These are phyloP conservation scores for Ibidorhyncha struthersii DNA, from an alignment of 2,113 vertebrate species.

Conservation along the genomic window DNA sequence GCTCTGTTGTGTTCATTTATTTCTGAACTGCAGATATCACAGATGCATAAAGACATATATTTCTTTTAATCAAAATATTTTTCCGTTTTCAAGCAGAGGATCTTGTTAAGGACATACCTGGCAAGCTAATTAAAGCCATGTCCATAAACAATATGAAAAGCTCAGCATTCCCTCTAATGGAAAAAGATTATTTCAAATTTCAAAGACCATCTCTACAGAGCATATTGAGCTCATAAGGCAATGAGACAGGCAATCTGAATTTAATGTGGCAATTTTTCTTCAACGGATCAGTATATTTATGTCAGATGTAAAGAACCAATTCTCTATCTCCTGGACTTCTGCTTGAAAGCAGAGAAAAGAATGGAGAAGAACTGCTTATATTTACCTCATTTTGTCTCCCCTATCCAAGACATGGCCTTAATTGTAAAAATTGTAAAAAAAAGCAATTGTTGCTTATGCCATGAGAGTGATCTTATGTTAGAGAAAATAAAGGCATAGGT, in stretches of 20 bases:
- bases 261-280: neutral
- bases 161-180: neutral
- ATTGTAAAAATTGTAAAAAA: neutral
- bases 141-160: neutral
- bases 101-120: neutral
- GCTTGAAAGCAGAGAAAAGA: neutral
- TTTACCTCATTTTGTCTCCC: neutral
- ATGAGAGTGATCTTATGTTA: neutral
- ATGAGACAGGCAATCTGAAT: neutral
- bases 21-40: neutral
- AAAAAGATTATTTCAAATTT: neutral
- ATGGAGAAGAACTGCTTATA: neutral
- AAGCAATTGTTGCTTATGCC: neutral
- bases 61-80: neutral
- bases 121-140: neutral
- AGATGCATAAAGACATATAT: neutral
- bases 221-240: neutral
- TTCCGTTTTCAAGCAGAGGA: neutral
- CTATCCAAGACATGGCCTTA: neutral
- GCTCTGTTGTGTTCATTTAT: neutral
- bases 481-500: neutral
- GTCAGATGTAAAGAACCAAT: neutral
- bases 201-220: neutral
- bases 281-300: neutral
- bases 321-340: neutral